phyloP scores from a whole-genome alignment of 92 coral and sea anemone genomes.

The Actinernus sp. region DNA sequence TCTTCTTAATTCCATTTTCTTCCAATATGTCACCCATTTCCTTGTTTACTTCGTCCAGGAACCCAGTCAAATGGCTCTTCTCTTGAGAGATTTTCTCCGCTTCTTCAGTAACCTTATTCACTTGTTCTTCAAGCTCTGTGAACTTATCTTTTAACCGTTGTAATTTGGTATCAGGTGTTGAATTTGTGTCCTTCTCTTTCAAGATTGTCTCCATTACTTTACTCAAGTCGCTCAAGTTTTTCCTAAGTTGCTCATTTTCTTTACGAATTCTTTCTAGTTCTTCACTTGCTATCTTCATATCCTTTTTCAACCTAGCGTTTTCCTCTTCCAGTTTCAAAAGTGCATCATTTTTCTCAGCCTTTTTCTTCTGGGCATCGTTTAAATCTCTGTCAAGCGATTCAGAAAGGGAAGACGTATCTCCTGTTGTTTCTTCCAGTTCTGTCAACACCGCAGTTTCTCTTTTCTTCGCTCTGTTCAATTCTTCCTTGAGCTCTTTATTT shows the following conservation, averaged over 20 bases:
- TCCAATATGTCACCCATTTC: conserved; percentile 31
- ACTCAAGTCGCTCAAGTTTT: neutral
- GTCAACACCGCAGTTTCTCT: conserved; percentile 12
- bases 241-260: conserved; percentile 2
- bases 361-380: conserved; percentile 7
- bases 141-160: conserved; percentile 22
- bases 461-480: conserved; percentile 22
- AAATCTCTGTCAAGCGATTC: too few species aligned
- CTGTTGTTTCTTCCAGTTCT: conserved; percentile 8
- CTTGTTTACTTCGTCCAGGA: conserved; percentile 9
- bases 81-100: conserved; percentile 37
- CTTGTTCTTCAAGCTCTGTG: conserved; percentile 31
- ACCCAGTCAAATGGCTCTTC: conserved; percentile 21
- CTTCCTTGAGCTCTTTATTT: conserved; percentile 25
- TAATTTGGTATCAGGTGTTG: conserved; percentile 6
- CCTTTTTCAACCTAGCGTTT: conserved; percentile 18
- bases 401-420: too few species aligned
- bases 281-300: conserved; percentile 11
- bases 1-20: conserved; percentile 4
- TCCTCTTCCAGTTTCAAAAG: too few species aligned
- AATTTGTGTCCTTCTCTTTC: conserved; percentile 20
- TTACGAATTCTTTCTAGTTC: conserved; percentile 29
- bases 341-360: conserved; percentile 7
- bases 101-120: conserved; percentile 20
- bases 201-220: neutral